phyloP scores from a whole-genome alignment of 2,888 invertebrate species.

The Tipula vernalis region DNA sequence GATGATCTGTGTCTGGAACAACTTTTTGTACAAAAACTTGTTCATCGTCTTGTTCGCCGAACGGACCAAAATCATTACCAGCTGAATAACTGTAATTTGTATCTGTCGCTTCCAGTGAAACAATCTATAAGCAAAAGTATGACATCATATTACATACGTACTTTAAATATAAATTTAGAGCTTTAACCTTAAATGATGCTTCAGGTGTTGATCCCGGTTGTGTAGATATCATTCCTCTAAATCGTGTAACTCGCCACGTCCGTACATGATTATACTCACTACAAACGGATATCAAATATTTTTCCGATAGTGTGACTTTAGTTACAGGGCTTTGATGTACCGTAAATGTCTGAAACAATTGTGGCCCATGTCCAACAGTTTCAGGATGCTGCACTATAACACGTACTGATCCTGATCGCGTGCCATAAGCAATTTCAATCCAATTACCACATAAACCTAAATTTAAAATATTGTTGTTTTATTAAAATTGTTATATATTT shows the following conservation, averaged over 20 bases:
- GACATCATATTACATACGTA: neutral
- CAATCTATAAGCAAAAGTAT: slow-evolving; percentile 21
- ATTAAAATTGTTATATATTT: neutral
- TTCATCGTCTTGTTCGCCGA: slow-evolving; percentile 95
- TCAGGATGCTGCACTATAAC: slow-evolving; percentile 99
- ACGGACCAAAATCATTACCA: slow-evolving; percentile 72
- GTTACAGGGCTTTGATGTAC: slow-evolving; percentile 94
- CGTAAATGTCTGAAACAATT: slow-evolving; percentile 94
- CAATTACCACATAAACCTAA: slow-evolving; percentile 92
- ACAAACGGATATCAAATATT: slow-evolving; percentile 90
- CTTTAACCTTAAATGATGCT: slow-evolving; percentile 83
- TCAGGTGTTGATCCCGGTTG: slow-evolving; percentile 97
- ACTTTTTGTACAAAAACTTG: slow-evolving; percentile 97
- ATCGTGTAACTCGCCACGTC: slow-evolving; percentile 93
- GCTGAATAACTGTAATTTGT: slow-evolving; percentile 48
- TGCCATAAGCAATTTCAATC: slow-evolving; percentile 99
- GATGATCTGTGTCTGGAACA: slow-evolving; percentile 89
- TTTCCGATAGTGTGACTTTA: slow-evolving; percentile 88
- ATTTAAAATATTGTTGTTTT: neutral
- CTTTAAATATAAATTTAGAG: neutral
- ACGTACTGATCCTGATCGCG: slow-evolving; percentile 86
- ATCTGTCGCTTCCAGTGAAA: slow-evolving; percentile 46
- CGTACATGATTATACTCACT: slow-evolving; percentile 96
- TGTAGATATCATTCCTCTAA: slow-evolving; percentile 96
- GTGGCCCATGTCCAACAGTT: slow-evolving; percentile 96